Evolutionary conservation across 2,888 invertebrate genomes (phyloP), one percentile per base, ranked within the genome.

Genomic region (Temnothorax ravouxi): DNA sequence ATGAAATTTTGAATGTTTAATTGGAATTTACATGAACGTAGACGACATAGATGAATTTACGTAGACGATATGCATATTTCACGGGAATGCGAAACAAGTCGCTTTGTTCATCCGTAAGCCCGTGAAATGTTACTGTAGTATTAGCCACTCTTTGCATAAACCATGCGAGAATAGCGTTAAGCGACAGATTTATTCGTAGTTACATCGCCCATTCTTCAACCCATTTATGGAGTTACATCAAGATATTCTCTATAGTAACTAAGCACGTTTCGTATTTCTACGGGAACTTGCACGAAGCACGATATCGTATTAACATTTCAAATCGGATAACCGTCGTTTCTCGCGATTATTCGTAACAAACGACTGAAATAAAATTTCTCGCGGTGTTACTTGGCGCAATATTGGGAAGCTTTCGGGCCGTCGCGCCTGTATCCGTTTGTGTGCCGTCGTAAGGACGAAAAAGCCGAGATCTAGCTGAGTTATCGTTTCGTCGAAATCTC

Each of bases 401-500:
- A 56, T 38, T 21, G 21, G 3, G 5, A 9, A 9, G 6, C 21
- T 21, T 6, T 8, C 13, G 52, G n/a, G 54, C 47, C 15, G 18
- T 64, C 74, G 44, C 25, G 38, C 15, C 34, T 44, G 13, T 29
- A 69, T 67, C 11, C 18, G 44, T 25, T 38, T 61, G 59, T 38
- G n/a, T 8, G 15, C 34, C 64, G 11, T 41, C 54, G 34, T 29
- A 34, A 71, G 44, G 21, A 79, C 29, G 34, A 61, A n/a, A 64
- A 41, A 64, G 34, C 29, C 29, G 62, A 25, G 15, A 62, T 15
- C n/a, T 25, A 66, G 44, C 4, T 54, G 50, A 52, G 59, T 82
- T 80, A 88, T 85, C 83, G 56, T 47, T 18, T 11, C 21, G 11
- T 15, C 61, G 44, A 72, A 79, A 84, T 84, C 83, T 82, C 79